Base-by-base conservation (phyloP, 2,113 vertebrate species). In the Phyllopteryx taeniolatus region DNA sequence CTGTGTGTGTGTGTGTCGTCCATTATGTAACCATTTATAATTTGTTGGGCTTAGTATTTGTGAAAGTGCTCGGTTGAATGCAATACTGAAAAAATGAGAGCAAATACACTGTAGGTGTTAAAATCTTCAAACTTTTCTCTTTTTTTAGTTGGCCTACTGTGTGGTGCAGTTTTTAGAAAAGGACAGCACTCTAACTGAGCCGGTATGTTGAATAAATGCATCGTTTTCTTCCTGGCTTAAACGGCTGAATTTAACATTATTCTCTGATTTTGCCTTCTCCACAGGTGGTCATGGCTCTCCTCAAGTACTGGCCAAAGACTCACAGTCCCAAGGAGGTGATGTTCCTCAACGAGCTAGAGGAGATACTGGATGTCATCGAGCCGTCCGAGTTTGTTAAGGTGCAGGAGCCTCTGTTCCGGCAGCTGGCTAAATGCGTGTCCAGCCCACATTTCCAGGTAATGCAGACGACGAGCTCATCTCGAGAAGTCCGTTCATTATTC, bases 251-350 rank as follows among this genome's bases (percentile, higher is more conserved):
- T 44, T 7, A 54, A 8, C 13, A 4, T 56, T 0, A 7, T 31
- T 51, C 15, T 7, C 74, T 11, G 9, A 46, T 51, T 46, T 31
- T 33, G 2, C 33, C 15, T 1, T 31, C 31, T 69, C 59, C 15
- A 0, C 69, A 99, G 97, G 97, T 98, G 86, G 97, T 99, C 63
- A 98, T 98, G 96, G 97, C 96, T 63, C 93, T 99, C 57, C 93
- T 99, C 60, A 99, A 99, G 86, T 99, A 98, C 90, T 99, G 97
- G 97, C 97, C 97, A 90, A 99, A 99, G 93, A 98, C 97, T 73
- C 97, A 99, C 91, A 98, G 96, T 90, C 97, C 97, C 76, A 99
- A 99, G 91, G 97, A 99, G 86, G 97, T 99, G 76, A 98, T 99
- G 97, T 99, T 98, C 91, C 91, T 98, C 78, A 99, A 98, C 33